These are phyloP conservation scores for Heterodera schachtii DNA, from an alignment of 1,140 invertebrate genomes.

Conservation along the genomic window DNA sequence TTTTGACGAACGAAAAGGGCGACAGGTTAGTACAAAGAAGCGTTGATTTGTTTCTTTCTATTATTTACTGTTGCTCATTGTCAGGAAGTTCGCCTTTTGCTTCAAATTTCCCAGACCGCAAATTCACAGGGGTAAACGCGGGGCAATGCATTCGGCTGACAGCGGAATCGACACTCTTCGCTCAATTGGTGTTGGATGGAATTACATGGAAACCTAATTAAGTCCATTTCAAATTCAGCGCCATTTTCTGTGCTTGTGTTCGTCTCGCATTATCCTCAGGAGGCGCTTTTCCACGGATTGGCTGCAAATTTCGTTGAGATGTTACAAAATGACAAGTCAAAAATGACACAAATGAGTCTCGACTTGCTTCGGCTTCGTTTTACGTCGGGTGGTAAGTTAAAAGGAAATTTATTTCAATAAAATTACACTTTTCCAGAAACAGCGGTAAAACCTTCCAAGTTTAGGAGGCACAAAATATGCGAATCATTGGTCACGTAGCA, in stretches of 20 bases:
- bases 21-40: slow-evolving; percentile 36
- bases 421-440: slow-evolving; percentile 24
- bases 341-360: slow-evolving; percentile 36
- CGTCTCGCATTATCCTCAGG: slow-evolving; percentile 42
- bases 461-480: slow-evolving; percentile 19
- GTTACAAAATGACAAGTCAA: slow-evolving; percentile 41
- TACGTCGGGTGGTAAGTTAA: slow-evolving; percentile 40
- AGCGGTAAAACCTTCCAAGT: slow-evolving; percentile 22
- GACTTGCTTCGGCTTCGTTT: slow-evolving; percentile 43
- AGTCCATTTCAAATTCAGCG: background rate
- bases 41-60: background rate
- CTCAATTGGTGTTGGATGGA: background rate
- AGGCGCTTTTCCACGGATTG: slow-evolving; percentile 42
- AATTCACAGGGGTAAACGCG: background rate
- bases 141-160: slow-evolving; percentile 8
- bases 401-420: slow-evolving; percentile 3
- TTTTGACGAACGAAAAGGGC: slow-evolving; percentile 52
- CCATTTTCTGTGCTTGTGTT: slow-evolving; percentile 48
- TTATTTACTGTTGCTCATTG: slow-evolving; percentile 12
- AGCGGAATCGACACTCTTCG: slow-evolving; percentile 10
- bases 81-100: slow-evolving; percentile 49
- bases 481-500: slow-evolving; percentile 26
- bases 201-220: background rate
- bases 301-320: slow-evolving; percentile 42
- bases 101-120: slow-evolving; percentile 45